Percentiles rank a stretch among this genome's conserved stretches.
Evolutionary conservation across 2,888 invertebrate genomes (phyloP).

Genomic region (Sesia apiformis): DNA sequence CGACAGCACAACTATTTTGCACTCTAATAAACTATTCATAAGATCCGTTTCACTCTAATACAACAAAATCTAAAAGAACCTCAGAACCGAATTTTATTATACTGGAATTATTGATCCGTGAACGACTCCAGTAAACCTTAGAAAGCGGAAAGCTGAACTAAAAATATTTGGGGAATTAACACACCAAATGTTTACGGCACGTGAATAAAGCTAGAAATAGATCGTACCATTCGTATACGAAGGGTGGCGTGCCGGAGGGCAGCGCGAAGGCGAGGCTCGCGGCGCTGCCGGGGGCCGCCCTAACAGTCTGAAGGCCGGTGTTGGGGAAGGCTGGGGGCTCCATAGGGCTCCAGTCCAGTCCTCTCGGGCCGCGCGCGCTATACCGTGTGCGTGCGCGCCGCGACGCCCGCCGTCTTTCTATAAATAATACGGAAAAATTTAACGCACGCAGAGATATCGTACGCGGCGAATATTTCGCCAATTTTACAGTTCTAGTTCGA

Average conservation of each 20-base stretch:
- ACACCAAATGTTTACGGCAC: neutral
- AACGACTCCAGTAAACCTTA: too few species aligned
- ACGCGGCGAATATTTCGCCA: constrained; percentile 62
- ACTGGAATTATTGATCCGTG: too few species aligned
- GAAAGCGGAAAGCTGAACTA: too few species aligned
- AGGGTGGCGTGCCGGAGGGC: constrained; percentile 55
- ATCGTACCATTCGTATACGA: constrained; percentile 55
- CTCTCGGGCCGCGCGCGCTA: constrained; percentile 61
- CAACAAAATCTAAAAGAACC: too few species aligned
- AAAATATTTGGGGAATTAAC: too few species aligned
- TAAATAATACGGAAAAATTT: constrained; percentile 70
- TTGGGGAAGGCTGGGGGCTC: constrained; percentile 55
- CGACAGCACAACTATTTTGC: neutral
- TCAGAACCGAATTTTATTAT: too few species aligned
- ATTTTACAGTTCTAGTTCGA: constrained; percentile 18
- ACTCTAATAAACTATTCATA: neutral
- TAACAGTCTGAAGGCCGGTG: constrained; percentile 31
- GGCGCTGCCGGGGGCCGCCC: constrained; percentile 49
- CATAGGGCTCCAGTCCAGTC: constrained; percentile 54
- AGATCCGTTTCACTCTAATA: neutral
- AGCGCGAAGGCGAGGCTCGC: constrained; percentile 37
- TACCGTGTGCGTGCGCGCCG: constrained; percentile 52
- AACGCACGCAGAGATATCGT: constrained; percentile 49
- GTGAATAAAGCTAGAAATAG: constrained; percentile 16
- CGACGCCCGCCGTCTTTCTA: constrained; percentile 65